Percentiles rank a stretch among this genome's conserved stretches.
These are phyloP conservation scores for Phaetusa simplex DNA, from an alignment of 2,113 vertebrate genomes.

Conservation along the genomic window DNA sequence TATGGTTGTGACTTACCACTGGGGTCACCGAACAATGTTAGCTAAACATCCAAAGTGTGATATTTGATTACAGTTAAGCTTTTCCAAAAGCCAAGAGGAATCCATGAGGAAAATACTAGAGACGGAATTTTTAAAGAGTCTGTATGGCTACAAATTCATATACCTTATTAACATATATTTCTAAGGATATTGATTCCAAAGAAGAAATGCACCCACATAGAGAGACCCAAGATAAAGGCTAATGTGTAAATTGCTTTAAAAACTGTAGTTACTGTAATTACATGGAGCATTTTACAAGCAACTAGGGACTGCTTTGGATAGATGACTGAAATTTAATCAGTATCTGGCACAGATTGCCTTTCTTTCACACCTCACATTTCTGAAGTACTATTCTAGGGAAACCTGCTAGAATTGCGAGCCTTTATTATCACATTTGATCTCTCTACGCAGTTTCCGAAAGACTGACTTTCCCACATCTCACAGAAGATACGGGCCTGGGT, in stretches of 20 bases:
- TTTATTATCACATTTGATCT: conserved; percentile 71
- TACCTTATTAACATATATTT: conserved; percentile 72
- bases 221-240: conserved; percentile 71
- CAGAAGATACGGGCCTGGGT: background rate
- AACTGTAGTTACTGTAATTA: conserved; percentile 80
- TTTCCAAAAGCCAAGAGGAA: conserved; percentile 71
- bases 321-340: conserved; percentile 81
- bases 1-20: conserved; percentile 46
- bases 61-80: conserved; percentile 75
- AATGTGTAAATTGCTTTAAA: conserved; percentile 80
- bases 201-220: conserved; percentile 72
- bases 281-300: conserved; percentile 80
- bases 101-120: conserved; percentile 57
- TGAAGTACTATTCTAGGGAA: conserved; percentile 64
- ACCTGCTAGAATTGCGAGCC: conserved; percentile 52
- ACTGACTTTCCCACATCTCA: conserved; percentile 33
- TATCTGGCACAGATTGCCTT: conserved; percentile 72
- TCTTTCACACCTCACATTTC: conserved; percentile 70
- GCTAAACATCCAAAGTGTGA: conserved; percentile 64
- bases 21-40: conserved; percentile 55
- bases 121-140: conserved; percentile 68
- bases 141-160: conserved; percentile 69
- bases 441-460: conserved; percentile 32
- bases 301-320: conserved; percentile 75
- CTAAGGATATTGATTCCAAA: conserved; percentile 76